phyloP scores from a whole-genome alignment of 2,113 vertebrate species.

The Antechinus flavipes region DNA sequence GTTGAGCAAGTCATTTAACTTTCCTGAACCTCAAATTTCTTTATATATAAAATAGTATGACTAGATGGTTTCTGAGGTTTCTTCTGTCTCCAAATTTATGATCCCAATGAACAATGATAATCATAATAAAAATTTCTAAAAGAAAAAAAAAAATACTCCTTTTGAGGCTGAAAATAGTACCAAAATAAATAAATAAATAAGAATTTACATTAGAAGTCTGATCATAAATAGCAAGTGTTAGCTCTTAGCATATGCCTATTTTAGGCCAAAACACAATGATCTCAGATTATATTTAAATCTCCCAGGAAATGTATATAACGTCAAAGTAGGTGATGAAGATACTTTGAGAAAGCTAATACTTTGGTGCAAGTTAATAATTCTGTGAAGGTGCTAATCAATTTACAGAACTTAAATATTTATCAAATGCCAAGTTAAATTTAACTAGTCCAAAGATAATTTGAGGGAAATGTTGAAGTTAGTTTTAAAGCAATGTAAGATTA shows the following conservation, averaged over 20 bases:
- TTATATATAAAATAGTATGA: not conserved
- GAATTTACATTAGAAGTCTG: conserved; percentile 25
- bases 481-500: not conserved
- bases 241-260: conserved; percentile 60
- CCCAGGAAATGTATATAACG: conserved; percentile 34
- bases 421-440: conserved; percentile 37
- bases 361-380: conserved; percentile 55
- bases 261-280: conserved; percentile 58
- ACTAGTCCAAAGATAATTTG: not conserved
- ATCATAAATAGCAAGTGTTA: conserved; percentile 55
- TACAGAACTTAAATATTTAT: not conserved
- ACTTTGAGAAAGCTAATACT: conserved; percentile 45
- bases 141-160: conserved; percentile 50
- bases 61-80: not conserved
- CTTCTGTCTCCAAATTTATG: not conserved
- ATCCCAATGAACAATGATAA: not conserved
- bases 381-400: conserved; percentile 54
- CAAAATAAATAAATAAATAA: conserved; percentile 25
- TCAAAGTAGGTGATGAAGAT: conserved; percentile 54
- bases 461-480: not conserved
- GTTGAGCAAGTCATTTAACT: no score
- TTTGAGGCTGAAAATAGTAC: conserved; percentile 7
- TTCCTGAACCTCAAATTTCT: not conserved
- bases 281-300: conserved; percentile 59
- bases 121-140: conserved; percentile 27